Conservation (phyloP, 2,113 vertebrate species). For the Jacana jacana region DNA sequence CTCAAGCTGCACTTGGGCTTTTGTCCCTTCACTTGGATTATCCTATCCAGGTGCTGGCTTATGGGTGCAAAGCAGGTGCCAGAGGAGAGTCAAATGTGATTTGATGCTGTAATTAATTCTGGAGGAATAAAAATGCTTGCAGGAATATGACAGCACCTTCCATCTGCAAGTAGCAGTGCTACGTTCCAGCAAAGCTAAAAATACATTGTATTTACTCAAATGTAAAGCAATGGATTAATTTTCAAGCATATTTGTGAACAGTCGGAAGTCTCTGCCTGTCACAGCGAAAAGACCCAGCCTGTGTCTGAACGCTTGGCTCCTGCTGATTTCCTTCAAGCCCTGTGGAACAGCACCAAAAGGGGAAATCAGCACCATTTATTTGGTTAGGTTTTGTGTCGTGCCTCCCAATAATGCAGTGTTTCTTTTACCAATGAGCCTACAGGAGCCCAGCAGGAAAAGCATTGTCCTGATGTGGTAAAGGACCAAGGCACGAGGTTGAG, state of each 20-base stretch:
- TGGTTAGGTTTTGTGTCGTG: neutral
- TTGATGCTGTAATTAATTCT: conserved; percentile 24
- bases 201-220: conserved; percentile 13
- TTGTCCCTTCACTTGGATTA: neutral
- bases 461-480: neutral
- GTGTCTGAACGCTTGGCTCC: neutral
- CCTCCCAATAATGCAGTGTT: neutral
- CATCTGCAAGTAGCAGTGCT: neutral
- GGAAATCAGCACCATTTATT: neutral
- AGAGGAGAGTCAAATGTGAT: neutral
- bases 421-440: neutral
- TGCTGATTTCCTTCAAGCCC: neutral
- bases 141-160: conserved; percentile 11
- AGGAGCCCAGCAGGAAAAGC: neutral
- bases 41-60: neutral
- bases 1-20: neutral
- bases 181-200: neutral
- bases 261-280: neutral
- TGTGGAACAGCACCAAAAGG: neutral
- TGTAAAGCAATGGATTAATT: conserved; percentile 16
- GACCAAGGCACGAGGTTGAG: neutral
- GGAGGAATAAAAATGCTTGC: conserved; percentile 6
- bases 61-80: neutral
- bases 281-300: neutral
- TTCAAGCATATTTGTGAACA: conserved; percentile 1